Base-by-base conservation (phyloP, 1,140 invertebrate species). In the Physella acuta region DNA sequence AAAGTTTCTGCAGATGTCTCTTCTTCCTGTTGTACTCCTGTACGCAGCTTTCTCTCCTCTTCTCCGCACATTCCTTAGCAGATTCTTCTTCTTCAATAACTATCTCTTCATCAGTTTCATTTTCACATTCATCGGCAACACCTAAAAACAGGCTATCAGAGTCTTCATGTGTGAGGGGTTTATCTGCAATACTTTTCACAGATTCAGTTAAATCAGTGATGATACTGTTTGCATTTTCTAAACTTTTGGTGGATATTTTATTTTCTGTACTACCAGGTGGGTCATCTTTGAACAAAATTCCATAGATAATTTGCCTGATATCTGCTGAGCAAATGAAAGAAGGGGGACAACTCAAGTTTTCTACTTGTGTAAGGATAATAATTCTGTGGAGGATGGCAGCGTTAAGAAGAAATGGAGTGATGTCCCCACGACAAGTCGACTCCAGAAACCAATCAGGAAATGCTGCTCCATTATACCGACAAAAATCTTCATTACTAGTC, bases 291-390 rank as follows among this genome's bases (percentile, higher is more conserved):
- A 87, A 82, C 0, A 94, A 77, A 64, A 93, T 84, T 68, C 89
- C 89, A 84, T 89, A 93, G 51, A 89, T 87, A 69, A 89, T 87
- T 75, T 85, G 82, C 39, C 94, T 76, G 53, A 94, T 89, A 16
- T 89, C 86, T 58, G 90, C 78, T 37, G 88, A 86, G 71, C 89
- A 87, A 26, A 84, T 71, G 73, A 89, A 89, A n/a, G 90, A 87
- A 69, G 90, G 88, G 8, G 86, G 79, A 31, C 86, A 81, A 3
- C 78, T 78, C 74, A 88, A 88, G 76, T 92, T 87, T 83, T 94
- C 93, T 14, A 93, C 87, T 86, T 94, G 92, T 20, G 90, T 88
- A 30, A 86, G 87, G 71, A 89, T 89, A 71, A 93, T 88, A 75
- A 90, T 89, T 52, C 89, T 84, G 70, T 89, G 88, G 51, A 89